These are phyloP conservation scores for Heterohyrax brucei DNA, from an alignment of 2,797 vertebrate species.

Conservation along the genomic window DNA sequence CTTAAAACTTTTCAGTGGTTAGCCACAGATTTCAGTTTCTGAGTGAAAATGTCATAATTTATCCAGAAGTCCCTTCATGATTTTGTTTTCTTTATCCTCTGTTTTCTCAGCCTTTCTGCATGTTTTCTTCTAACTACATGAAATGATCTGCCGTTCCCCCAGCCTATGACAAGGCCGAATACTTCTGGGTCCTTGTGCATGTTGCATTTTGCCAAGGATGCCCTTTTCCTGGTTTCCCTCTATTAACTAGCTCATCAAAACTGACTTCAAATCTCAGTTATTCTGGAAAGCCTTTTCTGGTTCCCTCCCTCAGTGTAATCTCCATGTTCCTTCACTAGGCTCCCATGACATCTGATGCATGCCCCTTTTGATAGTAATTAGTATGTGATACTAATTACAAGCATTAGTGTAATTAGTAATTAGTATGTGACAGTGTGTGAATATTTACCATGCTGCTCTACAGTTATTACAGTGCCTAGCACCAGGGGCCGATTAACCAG, in stretches of 20 bases:
- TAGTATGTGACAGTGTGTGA: neutral
- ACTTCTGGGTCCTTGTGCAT: neutral
- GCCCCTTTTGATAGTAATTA: neutral
- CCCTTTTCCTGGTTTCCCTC: constrained; percentile 7
- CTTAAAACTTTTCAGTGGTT: neutral
- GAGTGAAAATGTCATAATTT: neutral
- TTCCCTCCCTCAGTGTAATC: neutral
- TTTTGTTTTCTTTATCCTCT: constrained; percentile 38
- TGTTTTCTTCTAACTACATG: neutral
- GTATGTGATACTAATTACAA: neutral
- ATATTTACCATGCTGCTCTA: neutral
- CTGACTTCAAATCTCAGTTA: neutral
- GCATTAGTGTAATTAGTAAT: neutral
- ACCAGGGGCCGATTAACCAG: no score
- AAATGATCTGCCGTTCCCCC: neutral
- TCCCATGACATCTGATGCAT: neutral
- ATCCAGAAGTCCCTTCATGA: neutral
- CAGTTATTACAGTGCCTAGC: neutral
- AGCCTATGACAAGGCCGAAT: neutral
- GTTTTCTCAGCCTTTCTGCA: neutral
- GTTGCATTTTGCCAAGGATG: neutral
- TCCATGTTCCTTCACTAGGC: neutral
- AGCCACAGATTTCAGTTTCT: constrained; percentile 5
- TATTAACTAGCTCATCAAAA: constrained; percentile 55
- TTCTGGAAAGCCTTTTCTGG: constrained; percentile 15